Conservation (phyloP, 2,797 vertebrate genomes). For the Pseudochaenichthys georgianus region DNA sequence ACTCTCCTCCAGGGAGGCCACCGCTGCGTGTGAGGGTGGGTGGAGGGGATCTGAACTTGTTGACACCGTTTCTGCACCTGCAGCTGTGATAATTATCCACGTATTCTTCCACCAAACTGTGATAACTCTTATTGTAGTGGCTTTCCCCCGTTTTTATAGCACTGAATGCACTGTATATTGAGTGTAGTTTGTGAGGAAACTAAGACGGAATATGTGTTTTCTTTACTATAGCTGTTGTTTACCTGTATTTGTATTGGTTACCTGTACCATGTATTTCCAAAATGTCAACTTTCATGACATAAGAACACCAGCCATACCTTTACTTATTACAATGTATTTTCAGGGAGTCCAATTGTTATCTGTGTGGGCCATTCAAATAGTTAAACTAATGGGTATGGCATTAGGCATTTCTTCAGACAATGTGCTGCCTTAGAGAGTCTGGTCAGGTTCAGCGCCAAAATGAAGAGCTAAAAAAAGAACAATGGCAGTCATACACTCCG, state of each 20-base stretch:
- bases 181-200: not conserved
- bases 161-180: not conserved
- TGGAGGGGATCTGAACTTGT: slow-evolving; percentile 78
- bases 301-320: no score
- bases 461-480: not conserved
- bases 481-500: not conserved
- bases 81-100: slow-evolving; percentile 85
- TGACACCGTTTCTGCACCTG: slow-evolving; percentile 89
- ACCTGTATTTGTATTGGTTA: not conserved
- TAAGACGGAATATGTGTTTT: not conserved
- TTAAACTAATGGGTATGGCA: no score
- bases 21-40: slow-evolving; percentile 28
- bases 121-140: slow-evolving; percentile 13
- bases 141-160: not conserved
- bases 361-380: no score
- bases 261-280: no score
- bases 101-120: slow-evolving; percentile 75
- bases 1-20: slow-evolving; percentile 72
- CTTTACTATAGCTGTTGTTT: not conserved
- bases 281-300: no score
- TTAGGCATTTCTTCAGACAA: no score
- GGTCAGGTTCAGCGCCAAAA: not conserved
- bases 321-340: no score
- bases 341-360: no score
- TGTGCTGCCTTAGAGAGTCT: not conserved